Conservation (phyloP, 2,797 vertebrate species). For the Sebastes hubbsi region DNA sequence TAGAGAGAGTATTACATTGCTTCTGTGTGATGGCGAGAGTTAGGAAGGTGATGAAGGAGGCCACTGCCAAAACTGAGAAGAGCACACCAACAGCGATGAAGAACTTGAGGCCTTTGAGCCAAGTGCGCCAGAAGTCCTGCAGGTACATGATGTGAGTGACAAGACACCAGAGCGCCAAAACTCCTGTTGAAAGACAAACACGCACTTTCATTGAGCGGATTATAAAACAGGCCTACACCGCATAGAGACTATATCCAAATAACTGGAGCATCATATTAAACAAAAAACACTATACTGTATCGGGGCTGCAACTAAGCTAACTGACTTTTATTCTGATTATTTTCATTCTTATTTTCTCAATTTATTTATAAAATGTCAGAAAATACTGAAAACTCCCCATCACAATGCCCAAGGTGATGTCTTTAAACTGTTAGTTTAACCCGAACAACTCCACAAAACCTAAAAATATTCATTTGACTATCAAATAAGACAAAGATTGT, state of each 20-base stretch:
- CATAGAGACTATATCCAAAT: neutral
- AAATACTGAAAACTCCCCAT: too few species aligned
- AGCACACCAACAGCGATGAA: constrained; percentile 90
- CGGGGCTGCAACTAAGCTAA: too few species aligned
- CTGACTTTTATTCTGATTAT: too few species aligned
- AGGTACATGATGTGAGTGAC: constrained; percentile 97
- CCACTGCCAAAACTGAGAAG: constrained; percentile 86
- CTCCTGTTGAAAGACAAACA: constrained; percentile 80
- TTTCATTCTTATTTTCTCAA: too few species aligned
- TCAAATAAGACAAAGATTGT: too few species aligned
- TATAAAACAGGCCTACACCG: neutral
- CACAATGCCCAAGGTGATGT: too few species aligned
- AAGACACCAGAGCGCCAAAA: constrained; percentile 92
- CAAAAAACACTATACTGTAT: too few species aligned
- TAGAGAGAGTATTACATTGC: constrained; percentile 83
- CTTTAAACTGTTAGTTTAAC: neutral
- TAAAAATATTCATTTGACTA: neutral
- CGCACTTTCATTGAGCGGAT: neutral
- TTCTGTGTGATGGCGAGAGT: constrained; percentile 88
- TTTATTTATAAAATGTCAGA: too few species aligned
- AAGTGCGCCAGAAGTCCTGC: constrained; percentile 98
- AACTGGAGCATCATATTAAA: neutral
- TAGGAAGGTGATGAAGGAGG: constrained; percentile 89
- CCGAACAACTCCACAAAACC: neutral
- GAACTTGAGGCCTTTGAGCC: constrained; percentile 94